Evolutionary conservation across 64 coral and sea anemone genomes (phyloP).

Genomic region (Stichodactyla helianthus): DNA sequence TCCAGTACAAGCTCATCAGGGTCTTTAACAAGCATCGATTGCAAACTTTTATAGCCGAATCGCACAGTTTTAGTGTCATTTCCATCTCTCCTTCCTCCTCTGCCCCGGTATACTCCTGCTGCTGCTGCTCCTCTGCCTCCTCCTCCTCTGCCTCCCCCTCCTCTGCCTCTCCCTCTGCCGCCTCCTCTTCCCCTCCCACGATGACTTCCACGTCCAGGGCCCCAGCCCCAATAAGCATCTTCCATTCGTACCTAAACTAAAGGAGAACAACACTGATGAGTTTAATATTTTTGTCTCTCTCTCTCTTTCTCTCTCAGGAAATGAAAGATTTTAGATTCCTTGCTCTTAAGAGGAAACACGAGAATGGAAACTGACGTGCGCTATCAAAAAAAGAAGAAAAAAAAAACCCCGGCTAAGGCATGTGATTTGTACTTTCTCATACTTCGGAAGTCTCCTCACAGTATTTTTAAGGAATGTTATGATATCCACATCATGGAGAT

Average conservation of each 20-base stretch:
- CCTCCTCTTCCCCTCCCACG: not conserved
- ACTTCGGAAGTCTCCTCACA: too few relatives aligned
- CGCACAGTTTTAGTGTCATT: not conserved
- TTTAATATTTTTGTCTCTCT: not conserved
- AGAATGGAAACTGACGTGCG: too few relatives aligned
- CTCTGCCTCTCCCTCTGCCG: conserved; percentile 2
- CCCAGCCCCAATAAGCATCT: not conserved
- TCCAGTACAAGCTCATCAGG: conserved; percentile 57
- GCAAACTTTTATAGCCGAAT: conserved; percentile 30
- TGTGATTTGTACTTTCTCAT: too few relatives aligned
- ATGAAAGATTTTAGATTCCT: too few relatives aligned
- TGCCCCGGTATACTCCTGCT: not conserved
- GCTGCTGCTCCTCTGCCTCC: not conserved
- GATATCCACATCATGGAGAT: too few relatives aligned
- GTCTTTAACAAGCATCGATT: conserved; percentile 25
- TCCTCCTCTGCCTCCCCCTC: not conserved
- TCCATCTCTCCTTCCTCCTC: not conserved
- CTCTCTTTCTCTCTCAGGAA: too few relatives aligned
- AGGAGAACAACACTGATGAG: not conserved
- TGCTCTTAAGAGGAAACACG: too few relatives aligned
- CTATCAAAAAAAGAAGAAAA: too few relatives aligned
- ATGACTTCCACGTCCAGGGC: not conserved
- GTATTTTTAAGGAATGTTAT: too few relatives aligned
- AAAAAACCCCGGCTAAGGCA: too few relatives aligned
- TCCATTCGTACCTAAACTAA: not conserved